Evolutionary conservation across 23 tunicate species (phyloP), one percentile per base, ranked within the genome.

Genomic region (Trididemnum nubilum): DNA sequence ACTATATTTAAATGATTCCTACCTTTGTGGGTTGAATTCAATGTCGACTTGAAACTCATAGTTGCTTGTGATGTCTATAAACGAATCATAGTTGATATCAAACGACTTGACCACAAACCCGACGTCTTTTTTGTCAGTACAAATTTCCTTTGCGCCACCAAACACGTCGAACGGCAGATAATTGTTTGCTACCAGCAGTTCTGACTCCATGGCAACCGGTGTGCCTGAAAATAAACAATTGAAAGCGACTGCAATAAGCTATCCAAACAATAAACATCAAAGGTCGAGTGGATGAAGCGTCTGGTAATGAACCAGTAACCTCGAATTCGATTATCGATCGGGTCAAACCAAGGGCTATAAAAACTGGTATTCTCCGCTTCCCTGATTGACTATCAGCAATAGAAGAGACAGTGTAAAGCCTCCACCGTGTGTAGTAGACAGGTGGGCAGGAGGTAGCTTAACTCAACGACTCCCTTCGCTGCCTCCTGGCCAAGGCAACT

Each of bases 161-260:
- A 27, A 51, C 28, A 57, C 26, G 37, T 52, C 39, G 3, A 51
- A 15, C 36, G 81, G 81, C n/a, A 77, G 7, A 33, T 77, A 77
- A 25, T 77, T 77, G 81, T 77, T 77, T 3, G 39, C 40, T 21
- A 77, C 2, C 67, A 12, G 81, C 23, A 77, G 18, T 19, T 77
- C 81, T 2, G 3, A 30, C 36, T 77, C 67, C 81, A 52, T 77
- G 52, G 30, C 39, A 2, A 7, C 36, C 9, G 81, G 81, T 2
- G 67, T 31, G 12, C 81, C 81, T 77, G 28, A 38, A 73, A 69
- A 5, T 33, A 9, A 5, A 63, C 22, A 4, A 69, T 69, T 32
- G 67, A 22, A 61, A 21, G n/a, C 26, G 26, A 18, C 18, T n/a
- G n/a, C n/a, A 44, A 44, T 44, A 44, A 7, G 54, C 54, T 44